phyloP scores from a whole-genome alignment of 2,113 vertebrate species.

The Coptodon bakossiorum region DNA sequence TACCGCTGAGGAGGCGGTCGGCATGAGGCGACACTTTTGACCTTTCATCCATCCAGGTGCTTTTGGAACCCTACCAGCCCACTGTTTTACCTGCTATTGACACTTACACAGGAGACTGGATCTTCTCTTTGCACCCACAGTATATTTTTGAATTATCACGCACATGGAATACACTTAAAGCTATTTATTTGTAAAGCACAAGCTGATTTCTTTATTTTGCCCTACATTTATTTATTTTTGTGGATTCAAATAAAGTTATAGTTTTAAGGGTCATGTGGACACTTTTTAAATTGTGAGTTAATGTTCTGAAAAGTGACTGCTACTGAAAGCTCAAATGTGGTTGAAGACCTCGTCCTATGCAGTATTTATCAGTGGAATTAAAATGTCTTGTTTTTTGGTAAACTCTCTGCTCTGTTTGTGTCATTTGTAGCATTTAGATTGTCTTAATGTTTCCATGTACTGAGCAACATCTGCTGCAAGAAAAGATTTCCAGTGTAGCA shows the following conservation, averaged over 20 bases:
- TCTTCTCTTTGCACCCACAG: conserved; percentile 2
- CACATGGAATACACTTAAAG: background rate
- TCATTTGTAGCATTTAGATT: background rate
- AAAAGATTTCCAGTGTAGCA: background rate
- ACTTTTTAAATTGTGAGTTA: background rate
- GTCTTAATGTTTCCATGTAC: background rate
- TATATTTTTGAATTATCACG: background rate
- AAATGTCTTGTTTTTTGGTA: background rate
- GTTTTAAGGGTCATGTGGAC: background rate
- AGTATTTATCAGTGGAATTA: background rate
- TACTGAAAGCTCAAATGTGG: background rate
- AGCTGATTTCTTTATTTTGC: conserved; percentile 21
- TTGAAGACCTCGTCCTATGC: background rate
- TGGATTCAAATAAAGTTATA: background rate
- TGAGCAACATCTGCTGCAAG: background rate
- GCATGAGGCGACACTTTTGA: background rate
- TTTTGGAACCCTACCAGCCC: background rate
- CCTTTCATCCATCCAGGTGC: background rate
- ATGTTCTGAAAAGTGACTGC: background rate
- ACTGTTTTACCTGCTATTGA: background rate
- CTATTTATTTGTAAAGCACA: conserved; percentile 43
- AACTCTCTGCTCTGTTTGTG: background rate
- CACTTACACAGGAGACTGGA: background rate
- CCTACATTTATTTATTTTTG: conserved; percentile 37
- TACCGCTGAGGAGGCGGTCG: background rate